Evolutionary conservation across 2,888 invertebrate species (phyloP).

Genomic region (Temnothorax rugatulus): DNA sequence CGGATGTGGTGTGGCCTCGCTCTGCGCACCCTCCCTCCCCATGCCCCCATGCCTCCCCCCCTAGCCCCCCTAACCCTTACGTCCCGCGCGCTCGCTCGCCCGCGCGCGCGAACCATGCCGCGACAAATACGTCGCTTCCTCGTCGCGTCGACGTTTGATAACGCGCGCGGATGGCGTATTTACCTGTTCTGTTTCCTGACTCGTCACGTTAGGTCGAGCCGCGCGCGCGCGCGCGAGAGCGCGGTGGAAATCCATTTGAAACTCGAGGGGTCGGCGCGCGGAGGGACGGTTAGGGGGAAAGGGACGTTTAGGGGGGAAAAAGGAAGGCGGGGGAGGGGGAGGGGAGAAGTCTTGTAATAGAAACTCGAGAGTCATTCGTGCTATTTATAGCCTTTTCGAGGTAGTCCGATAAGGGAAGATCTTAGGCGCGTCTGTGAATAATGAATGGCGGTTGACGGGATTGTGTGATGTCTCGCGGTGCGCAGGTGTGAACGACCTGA

Average conservation of each 20-base stretch:
- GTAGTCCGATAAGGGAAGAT: conserved; percentile 48
- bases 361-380: conserved; percentile 46
- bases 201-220: not conserved
- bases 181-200: conserved; percentile 56
- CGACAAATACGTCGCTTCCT: conserved; percentile 74
- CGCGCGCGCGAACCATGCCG: conserved; percentile 46
- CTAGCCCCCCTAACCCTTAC: conserved; percentile 10
- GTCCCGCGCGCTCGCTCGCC: not conserved
- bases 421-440: conserved; percentile 1
- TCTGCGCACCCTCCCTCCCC: conserved; percentile 57
- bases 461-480: not conserved
- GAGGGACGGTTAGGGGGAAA: not conserved
- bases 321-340: not conserved
- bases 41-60: not conserved
- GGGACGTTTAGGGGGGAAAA: conserved; percentile 10
- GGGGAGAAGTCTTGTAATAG: conserved; percentile 34
- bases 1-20: conserved; percentile 64
- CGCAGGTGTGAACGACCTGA: conserved; percentile 50
- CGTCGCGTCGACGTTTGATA: conserved; percentile 62
- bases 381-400: conserved; percentile 50
- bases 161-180: conserved; percentile 45
- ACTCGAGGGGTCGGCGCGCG: not conserved
- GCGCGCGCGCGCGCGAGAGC: not conserved
- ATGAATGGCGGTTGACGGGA: conserved; percentile 20
- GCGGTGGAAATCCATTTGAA: conserved; percentile 11